Evolutionary conservation across 2,888 invertebrate genomes (phyloP), one percentile per base, ranked within the genome.

Genomic region (Panopea generosa): DNA sequence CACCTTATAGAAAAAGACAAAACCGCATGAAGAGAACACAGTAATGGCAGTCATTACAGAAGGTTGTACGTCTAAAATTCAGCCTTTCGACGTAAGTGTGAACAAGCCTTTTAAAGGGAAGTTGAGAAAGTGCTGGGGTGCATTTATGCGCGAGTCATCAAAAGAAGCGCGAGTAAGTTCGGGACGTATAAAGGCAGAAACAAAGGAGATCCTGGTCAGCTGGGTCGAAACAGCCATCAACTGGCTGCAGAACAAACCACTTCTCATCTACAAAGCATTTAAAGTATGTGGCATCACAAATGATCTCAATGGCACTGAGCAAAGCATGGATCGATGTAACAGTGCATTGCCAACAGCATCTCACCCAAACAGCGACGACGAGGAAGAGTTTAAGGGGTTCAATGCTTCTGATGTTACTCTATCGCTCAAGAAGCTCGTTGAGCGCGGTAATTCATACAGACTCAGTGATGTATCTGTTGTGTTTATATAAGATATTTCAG

Each of bases 101-200:
- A 74, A 74, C 50, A 73, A 73, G 40, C 72, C 63, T 1, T 68
- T 77, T 40, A 72, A 68, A 27, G 50, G 18, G 7, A 43, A 69
- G 20, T 47, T 56, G n/a, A 47, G 26, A 4, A 22, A 49, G n/a
- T 2, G 49, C 16, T 33, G 33, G 33, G 11, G 6, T 33, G 33
- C 4, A 4, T 33, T 7, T 11, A 33, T 53, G 22, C 18, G 22
- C 53, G 7, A 4, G 4, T 4, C 49, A 47, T 18, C 18, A 2
- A 26, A 22, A 6, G 18, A 33, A 4, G 33, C 33, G 33, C 4
- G 33, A 33, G 33, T 11, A 11, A 33, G 11, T 7, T 33, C 33
- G 6, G 33, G 9, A 4, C 6, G 24, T 22, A n/a, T 43, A 2
- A 11, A n/a, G 24, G 40, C 59, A 2, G 59, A 40, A 14, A 59